A percentile compares a stretch with the other conserved stretches of the same genome.
Evolutionary conservation across 2,113 vertebrate species (phyloP).

Genomic region (Takifugu flavidus): DNA sequence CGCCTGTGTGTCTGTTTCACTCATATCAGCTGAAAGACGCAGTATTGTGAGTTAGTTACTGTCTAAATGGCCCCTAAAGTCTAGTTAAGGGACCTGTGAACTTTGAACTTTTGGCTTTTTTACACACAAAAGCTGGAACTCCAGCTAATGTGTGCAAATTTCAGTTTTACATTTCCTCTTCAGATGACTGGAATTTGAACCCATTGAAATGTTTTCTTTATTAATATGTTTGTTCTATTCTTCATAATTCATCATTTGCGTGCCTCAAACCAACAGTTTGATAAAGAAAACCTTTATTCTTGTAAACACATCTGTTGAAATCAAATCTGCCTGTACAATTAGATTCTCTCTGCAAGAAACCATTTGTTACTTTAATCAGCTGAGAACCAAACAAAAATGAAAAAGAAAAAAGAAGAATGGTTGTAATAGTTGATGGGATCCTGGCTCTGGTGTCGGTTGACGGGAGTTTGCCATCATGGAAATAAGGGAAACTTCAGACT

Average conservation of each 20-base stretch:
- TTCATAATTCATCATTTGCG: background rate
- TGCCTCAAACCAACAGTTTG: background rate
- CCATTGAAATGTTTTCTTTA: too few relatives aligned
- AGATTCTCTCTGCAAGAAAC: background rate
- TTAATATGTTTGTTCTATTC: background rate
- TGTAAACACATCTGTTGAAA: background rate
- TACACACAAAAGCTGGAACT: too few relatives aligned
- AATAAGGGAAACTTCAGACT: slow-evolving; percentile 14
- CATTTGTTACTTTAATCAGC: background rate
- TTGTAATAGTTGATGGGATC: background rate
- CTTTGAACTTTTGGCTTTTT: too few relatives aligned
- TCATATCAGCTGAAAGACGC: too few relatives aligned
- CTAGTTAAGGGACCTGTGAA: too few relatives aligned
- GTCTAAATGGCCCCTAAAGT: too few relatives aligned
- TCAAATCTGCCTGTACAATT: background rate
- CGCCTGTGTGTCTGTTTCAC: too few relatives aligned
- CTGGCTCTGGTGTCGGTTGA: background rate
- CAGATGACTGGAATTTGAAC: too few relatives aligned
- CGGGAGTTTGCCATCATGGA: background rate
- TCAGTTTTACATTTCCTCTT: too few relatives aligned
- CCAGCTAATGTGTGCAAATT: too few relatives aligned
- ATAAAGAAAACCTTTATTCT: background rate
- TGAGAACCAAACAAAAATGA: background rate
- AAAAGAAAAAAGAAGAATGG: background rate
- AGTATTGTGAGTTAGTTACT: too few relatives aligned